A percentile compares a stretch with the other conserved stretches of the same genome.
phyloP scores from a whole-genome alignment of 1,140 invertebrate species.

The Palaemon carinicauda region DNA sequence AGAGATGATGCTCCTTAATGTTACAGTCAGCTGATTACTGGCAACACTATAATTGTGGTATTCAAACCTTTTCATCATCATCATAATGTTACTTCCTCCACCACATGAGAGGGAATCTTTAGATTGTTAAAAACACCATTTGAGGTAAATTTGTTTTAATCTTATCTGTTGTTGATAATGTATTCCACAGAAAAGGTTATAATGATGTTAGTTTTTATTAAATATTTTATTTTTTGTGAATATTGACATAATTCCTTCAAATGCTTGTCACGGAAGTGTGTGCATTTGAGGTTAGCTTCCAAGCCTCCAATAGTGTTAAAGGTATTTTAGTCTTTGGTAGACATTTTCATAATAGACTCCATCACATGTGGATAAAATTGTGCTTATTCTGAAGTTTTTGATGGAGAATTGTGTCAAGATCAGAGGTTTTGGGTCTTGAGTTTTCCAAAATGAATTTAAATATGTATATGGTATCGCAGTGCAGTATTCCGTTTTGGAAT shows the following conservation, averaged over 20 bases:
- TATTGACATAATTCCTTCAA: too few relatives aligned
- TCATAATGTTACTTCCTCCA: not conserved
- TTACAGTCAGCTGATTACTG: constrained; percentile 17
- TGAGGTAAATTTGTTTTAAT: not conserved
- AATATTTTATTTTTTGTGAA: too few relatives aligned
- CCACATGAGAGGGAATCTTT: constrained; percentile 9
- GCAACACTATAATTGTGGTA: constrained; percentile 32
- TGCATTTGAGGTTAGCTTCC: not conserved
- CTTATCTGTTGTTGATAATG: not conserved
- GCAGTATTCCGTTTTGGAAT: not conserved
- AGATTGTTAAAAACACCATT: constrained; percentile 16
- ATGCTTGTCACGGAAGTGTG: too few relatives aligned
- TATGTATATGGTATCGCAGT: not conserved
- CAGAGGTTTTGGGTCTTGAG: constrained; percentile 21
- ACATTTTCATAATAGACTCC: constrained; percentile 25
- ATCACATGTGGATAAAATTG: constrained; percentile 23
- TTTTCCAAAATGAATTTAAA: not conserved
- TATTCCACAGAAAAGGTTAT: not conserved
- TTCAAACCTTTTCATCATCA: constrained; percentile 34
- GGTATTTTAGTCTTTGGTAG: not conserved
- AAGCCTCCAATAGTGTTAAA: not conserved
- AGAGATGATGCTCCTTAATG: constrained; percentile 31
- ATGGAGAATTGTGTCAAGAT: constrained; percentile 38
- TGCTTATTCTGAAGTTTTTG: constrained; percentile 42
- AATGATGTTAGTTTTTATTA: too few relatives aligned